Conservation (phyloP, 2,113 vertebrate species). For the Marcusenius ussheri region DNA sequence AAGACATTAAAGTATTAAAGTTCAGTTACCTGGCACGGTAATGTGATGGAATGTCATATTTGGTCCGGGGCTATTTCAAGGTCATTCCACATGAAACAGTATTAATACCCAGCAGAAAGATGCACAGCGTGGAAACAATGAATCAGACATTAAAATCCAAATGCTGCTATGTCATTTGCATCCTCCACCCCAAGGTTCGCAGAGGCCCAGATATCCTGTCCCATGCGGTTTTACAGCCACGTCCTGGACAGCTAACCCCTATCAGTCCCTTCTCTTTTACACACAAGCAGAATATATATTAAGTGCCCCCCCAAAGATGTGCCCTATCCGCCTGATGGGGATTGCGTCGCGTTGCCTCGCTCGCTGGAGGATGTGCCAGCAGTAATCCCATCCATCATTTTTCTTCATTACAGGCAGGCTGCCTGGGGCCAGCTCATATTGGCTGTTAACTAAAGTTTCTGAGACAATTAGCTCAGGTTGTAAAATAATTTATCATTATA, state of each 20-base stretch:
- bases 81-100: conserved; percentile 24
- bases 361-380: conserved; percentile 35
- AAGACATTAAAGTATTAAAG: not conserved
- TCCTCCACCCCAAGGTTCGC: conserved; percentile 24
- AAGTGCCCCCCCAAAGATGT: conserved; percentile 1
- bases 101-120: conserved; percentile 29
- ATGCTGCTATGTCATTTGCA: conserved; percentile 31
- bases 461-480: conserved; percentile 58
- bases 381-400: conserved; percentile 52
- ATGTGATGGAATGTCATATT: not conserved
- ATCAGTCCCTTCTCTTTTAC: conserved; percentile 34
- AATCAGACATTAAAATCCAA: conserved; percentile 31
- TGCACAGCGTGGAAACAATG: conserved; percentile 29
- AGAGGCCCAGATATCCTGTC: conserved; percentile 12
- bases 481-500: conserved; percentile 62
- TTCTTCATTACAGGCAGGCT: conserved; percentile 53
- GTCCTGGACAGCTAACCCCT: conserved; percentile 36
- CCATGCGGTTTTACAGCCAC: conserved; percentile 41
- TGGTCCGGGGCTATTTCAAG: conserved; percentile 25
- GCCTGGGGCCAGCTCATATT: conserved; percentile 54
- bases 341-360: conserved; percentile 35
- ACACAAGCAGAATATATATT: conserved; percentile 6
- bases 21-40: not conserved
- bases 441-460: conserved; percentile 60
- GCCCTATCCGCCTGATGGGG: conserved; percentile 14